Conservation (phyloP, 2,888 invertebrate genomes). For the Idaea biselata region DNA sequence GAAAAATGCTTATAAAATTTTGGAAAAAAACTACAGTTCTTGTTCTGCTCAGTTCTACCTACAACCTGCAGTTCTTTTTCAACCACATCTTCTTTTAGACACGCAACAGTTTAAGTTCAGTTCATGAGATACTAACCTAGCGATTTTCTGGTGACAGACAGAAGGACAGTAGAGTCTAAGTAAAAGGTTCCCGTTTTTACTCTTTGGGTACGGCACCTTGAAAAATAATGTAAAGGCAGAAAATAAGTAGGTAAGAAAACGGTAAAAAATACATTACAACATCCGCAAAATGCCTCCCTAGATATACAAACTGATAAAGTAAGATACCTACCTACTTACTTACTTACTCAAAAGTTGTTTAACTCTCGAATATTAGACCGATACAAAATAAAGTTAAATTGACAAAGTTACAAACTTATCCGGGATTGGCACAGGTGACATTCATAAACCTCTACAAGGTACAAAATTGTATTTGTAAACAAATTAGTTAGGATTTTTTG, state of each 20-base stretch:
- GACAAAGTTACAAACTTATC: constrained; percentile 63
- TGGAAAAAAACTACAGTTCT: no score
- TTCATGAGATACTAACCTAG: no score
- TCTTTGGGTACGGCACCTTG: no score
- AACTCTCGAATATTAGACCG: constrained; percentile 63
- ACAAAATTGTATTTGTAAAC: constrained; percentile 49
- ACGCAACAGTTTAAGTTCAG: no score
- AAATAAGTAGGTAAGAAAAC: not conserved
- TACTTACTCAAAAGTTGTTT: constrained; percentile 54
- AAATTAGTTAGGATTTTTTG: constrained; percentile 48
- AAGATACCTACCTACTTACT: constrained; percentile 29
- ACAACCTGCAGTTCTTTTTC: no score
- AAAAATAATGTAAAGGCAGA: not conserved
- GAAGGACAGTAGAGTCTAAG: no score
- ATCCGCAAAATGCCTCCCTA: constrained; percentile 1
- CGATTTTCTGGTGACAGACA: no score
- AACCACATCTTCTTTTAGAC: no score
- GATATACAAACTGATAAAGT: constrained; percentile 40
- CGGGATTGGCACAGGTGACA: constrained; percentile 55
- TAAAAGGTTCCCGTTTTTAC: no score
- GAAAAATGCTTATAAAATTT: no score
- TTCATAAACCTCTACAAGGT: constrained; percentile 51
- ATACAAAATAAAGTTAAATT: constrained; percentile 79
- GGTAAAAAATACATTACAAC: not conserved
- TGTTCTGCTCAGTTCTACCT: no score